Conservation (phyloP, 2,888 invertebrate genomes). For the Deroplatys truncata region DNA sequence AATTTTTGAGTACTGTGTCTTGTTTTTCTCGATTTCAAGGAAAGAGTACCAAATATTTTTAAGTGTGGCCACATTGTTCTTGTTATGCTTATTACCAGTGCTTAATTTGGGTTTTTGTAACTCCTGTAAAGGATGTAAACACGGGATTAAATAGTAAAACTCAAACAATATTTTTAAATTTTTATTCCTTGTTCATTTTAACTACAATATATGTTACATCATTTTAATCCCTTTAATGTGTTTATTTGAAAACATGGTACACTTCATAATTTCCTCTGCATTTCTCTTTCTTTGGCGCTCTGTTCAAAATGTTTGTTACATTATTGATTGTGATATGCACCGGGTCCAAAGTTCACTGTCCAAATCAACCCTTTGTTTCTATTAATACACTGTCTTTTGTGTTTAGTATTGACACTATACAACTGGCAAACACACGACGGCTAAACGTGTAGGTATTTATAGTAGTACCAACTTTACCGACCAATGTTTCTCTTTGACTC, state of each 20-base stretch:
- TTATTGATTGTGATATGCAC: background rate
- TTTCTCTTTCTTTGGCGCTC: background rate
- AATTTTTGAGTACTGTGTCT: too few species aligned
- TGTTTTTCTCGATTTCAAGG: too few species aligned
- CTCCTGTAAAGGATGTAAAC: background rate
- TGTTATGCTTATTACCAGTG: background rate
- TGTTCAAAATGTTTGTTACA: background rate
- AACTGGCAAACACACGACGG: background rate
- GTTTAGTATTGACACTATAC: background rate
- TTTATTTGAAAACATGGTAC: background rate
- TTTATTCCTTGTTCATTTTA: background rate
- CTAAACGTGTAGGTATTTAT: background rate
- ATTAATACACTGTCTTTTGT: background rate
- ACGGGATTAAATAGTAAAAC: background rate
- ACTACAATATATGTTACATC: background rate
- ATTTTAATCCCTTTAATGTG: background rate
- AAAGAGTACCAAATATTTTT: too few species aligned
- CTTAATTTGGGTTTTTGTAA: background rate
- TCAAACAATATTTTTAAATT: background rate
- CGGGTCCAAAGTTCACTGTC: background rate
- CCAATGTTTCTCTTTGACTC: background rate
- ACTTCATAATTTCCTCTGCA: background rate
- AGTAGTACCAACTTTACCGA: background rate
- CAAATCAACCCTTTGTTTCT: background rate
- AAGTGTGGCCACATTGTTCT: too few species aligned